Evolutionary conservation across 2,888 invertebrate species (phyloP), one percentile per base, ranked within the genome.

Genomic region (Drosophila paranaensis): DNA sequence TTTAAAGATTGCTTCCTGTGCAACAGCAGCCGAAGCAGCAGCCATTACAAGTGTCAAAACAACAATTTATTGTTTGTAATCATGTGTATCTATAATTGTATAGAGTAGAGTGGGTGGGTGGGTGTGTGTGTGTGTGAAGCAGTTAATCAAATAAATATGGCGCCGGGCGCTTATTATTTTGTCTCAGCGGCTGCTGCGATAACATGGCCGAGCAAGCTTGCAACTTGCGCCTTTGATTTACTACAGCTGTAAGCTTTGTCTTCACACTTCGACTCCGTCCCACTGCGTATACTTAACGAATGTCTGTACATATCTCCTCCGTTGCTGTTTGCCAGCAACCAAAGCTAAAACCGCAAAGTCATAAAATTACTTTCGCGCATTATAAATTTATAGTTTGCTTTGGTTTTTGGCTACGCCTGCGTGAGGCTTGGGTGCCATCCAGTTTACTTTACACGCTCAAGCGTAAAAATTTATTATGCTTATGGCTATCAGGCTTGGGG

Each of bases 321-420:
- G 50, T 60, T 46, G 62, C 60, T 60, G 62, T 43, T 77, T 77
- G 76, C 56, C 74, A 66, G 48, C 61, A 73, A 63, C 68, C 84
- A 85, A 78, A 80, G 83, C 90, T 78, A 75, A 90, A 90, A 89
- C 91, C 91, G 83, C 91, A 90, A 90, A 91, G 91, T 91, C 91
- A 90, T 91, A 91, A 91, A 91, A 91, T 91, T 91, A 90, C 91
- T 91, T 91, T 89, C 91, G 91, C 91, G 91, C 90, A 91, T 91
- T 91, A 89, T 91, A 91, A 91, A 91, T 91, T 91, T 90, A 88
- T 88, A 89, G 88, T 86, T 86, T 86, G 82, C 88, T 83, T 88
- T 83, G 87, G 83, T 72, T 74, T 81, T 78, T 66, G 72, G 72
- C 50, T 20, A 33, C 68, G 25, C 43, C 33, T 43, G 33, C 42